Evolutionary conservation across 2,113 vertebrate genomes (phyloP), one percentile per base, ranked within the genome.

Genomic region (Acrocephalus kingi): DNA sequence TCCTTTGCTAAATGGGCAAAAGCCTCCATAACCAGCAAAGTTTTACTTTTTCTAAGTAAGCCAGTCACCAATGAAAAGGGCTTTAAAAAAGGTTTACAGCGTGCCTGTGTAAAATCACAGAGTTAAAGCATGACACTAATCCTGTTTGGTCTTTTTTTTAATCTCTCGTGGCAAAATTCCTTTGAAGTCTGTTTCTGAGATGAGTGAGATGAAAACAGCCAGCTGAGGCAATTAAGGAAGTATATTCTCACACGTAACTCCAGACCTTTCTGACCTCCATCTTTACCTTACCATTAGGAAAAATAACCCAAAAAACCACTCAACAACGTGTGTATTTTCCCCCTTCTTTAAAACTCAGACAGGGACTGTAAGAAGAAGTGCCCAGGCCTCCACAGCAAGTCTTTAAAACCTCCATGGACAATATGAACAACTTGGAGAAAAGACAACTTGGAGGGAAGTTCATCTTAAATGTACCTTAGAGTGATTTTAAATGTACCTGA

Each of bases 181-280:
- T 95, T 97, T 96, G 91, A 96, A 93, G 95, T 84, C 76, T 92
- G 85, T 39, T 89, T 92, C 75, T 21, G 76, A 96, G 93, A 95
- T 90, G 41, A 88, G 71, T 41, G 52, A 81, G 54, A 93, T 15
- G 54, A 84, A 87, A 90, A 90, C 64, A 90, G 75, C 56, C 66
- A 86, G 30, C 69, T 75, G 64, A 95, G 87, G 92, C 88, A 96
- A 93, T 96, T 94, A 96, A 76, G 68, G 72, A 84, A 66, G 66
- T 20, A 52, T 51, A 81, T 78, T 87, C 46, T 90, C 73, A 90
- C 69, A 63, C 6, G 3, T 15, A 93, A 58, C 41, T 87, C 91
- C 73, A 75, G 56, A 90, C 61, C 56, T 89, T 54, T 89, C 87
- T 89, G 90, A 92, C 49, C 73, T 89, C 56, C 33, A n/a, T 0